Percentiles rank a stretch among this genome's conserved stretches.
Conservation (phyloP, 1,140 invertebrate species). For the Drosophila navojoa region DNA sequence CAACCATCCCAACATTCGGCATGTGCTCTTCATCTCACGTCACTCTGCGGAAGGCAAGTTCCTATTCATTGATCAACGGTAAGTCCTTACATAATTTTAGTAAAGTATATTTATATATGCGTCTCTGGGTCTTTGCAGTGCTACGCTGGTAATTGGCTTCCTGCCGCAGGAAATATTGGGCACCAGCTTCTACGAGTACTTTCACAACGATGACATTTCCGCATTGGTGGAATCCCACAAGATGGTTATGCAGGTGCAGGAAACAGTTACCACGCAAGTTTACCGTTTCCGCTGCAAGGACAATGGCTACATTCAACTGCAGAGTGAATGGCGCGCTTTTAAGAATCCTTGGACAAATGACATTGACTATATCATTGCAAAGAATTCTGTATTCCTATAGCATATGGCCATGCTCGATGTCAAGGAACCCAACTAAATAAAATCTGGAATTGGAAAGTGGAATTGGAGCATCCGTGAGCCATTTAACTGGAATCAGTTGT, state of each 20-base stretch:
- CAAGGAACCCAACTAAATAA: background rate
- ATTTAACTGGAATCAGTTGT: too few relatives aligned
- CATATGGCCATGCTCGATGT: constrained; percentile 22
- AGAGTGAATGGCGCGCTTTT: constrained; percentile 94
- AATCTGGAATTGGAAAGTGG: background rate
- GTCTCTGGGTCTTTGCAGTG: constrained; percentile 85
- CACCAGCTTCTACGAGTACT: constrained; percentile 97
- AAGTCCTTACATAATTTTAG: constrained; percentile 12
- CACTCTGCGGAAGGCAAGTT: constrained; percentile 98
- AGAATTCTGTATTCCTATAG: constrained; percentile 90
- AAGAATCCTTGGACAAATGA: constrained; percentile 97
- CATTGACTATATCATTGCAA: constrained; percentile 93
- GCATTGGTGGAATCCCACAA: constrained; percentile 93
- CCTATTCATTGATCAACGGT: constrained; percentile 97
- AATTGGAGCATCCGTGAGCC: too few relatives aligned
- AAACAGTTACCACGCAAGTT: constrained; percentile 88
- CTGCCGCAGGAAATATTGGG: constrained; percentile 96
- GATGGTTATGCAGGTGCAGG: constrained; percentile 88
- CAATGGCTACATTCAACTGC: constrained; percentile 89
- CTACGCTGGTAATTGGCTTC: constrained; percentile 94
- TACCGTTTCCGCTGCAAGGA: constrained; percentile 93
- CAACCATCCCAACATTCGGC: constrained; percentile 84
- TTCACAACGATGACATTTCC: constrained; percentile 92
- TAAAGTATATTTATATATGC: background rate
- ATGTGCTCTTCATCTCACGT: constrained; percentile 91